A percentile compares a stretch with the other conserved stretches of the same genome.
Evolutionary conservation across 1,140 invertebrate genomes (phyloP).

Genomic region (Coenobita brevimanus): DNA sequence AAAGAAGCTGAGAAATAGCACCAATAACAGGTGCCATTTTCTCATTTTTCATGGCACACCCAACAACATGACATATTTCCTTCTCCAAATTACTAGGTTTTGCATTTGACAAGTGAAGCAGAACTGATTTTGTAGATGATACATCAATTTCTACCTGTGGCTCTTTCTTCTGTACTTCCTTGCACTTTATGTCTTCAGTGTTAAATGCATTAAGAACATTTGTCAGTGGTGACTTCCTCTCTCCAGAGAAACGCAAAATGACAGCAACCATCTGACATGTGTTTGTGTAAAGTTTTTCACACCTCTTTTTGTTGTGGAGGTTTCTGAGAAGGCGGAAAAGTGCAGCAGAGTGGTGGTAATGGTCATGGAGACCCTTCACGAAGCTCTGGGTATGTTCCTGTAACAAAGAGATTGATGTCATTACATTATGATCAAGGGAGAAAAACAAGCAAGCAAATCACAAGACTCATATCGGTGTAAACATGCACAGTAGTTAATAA

Average conservation of each 20-base stretch:
- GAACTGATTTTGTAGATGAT: slow-evolving; percentile 25
- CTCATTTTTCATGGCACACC: slow-evolving; percentile 60
- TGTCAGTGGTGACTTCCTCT: slow-evolving; percentile 47
- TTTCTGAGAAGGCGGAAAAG: slow-evolving; percentile 65
- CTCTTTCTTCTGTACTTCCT: slow-evolving; percentile 38
- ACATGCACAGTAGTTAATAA: too few relatives aligned
- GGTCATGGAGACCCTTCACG: slow-evolving; percentile 62
- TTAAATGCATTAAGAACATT: slow-evolving; percentile 61
- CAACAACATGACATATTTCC: slow-evolving; percentile 69
- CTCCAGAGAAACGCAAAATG: slow-evolving; percentile 52
- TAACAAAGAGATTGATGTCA: too few relatives aligned
- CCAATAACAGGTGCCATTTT: slow-evolving; percentile 56
- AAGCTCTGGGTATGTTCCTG: slow-evolving; percentile 51
- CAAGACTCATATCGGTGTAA: too few relatives aligned
- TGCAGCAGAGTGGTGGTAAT: slow-evolving; percentile 63
- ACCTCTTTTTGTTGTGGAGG: slow-evolving; percentile 50
- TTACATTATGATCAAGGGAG: too few relatives aligned
- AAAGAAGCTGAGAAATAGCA: slow-evolving; percentile 67
- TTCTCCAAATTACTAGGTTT: slow-evolving; percentile 68
- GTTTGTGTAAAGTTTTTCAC: slow-evolving; percentile 31
- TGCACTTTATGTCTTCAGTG: slow-evolving; percentile 38
- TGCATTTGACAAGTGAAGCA: slow-evolving; percentile 28
- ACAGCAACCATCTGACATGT: slow-evolving; percentile 50
- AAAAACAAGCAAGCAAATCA: too few relatives aligned
- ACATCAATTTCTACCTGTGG: slow-evolving; percentile 35